These are phyloP conservation scores for Hypocryptadius cinnamomeus DNA, from an alignment of 2,113 vertebrate species.

Conservation along the genomic window DNA sequence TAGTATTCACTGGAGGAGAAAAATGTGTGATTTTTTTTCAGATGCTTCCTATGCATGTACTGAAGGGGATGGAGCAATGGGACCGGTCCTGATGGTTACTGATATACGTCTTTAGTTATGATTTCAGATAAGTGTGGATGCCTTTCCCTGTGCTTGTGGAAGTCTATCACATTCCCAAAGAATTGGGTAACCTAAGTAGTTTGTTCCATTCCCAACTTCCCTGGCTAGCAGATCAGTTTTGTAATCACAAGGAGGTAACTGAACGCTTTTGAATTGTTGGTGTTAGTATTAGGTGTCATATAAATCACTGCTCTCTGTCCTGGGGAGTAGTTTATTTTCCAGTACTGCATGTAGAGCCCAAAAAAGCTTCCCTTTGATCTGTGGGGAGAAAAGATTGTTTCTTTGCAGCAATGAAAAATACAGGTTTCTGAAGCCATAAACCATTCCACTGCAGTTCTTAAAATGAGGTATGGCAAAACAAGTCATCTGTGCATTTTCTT, in stretches of 20 bases:
- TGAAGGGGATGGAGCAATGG: neutral
- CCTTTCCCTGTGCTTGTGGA: neutral
- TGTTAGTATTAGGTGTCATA: neutral
- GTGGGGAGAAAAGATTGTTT: neutral
- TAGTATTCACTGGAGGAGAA: neutral
- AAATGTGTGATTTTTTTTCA: neutral
- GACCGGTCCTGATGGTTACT: neutral
- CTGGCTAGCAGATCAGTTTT: neutral
- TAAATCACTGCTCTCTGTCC: neutral
- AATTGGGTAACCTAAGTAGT: neutral
- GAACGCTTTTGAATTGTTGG: neutral
- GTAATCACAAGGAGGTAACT: neutral
- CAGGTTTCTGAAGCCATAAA: neutral
- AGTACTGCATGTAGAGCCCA: neutral
- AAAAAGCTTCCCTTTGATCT: conserved; percentile 8
- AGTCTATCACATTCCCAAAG: neutral
- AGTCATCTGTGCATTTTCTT: neutral
- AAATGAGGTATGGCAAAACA: neutral
- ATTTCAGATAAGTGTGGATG: neutral
- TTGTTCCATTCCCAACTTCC: neutral
- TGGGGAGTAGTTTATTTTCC: neutral
- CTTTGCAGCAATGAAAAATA: neutral
- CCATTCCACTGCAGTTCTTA: neutral
- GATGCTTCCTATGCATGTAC: neutral
- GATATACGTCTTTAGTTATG: neutral